Evolutionary conservation across 2,113 vertebrate genomes (phyloP).

Genomic region (human): DNA sequence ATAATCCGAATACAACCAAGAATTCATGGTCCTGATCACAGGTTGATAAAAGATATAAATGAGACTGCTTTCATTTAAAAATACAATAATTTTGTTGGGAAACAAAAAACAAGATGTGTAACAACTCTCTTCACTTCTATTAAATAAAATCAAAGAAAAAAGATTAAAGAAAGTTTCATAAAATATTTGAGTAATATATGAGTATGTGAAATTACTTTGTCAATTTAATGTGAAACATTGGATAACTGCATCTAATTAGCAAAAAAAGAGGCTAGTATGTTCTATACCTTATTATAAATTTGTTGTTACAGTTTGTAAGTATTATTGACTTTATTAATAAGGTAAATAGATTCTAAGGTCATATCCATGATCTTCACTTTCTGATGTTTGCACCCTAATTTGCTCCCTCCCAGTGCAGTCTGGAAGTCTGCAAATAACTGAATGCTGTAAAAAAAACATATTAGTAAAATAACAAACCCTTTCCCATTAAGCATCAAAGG

Average conservation of each 20-base stretch:
- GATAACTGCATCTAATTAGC: neutral
- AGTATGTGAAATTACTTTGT: neutral
- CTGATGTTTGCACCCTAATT: neutral
- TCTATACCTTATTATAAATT: neutral
- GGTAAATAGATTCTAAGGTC: neutral
- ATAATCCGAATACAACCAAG: neutral
- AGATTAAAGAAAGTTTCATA: neutral
- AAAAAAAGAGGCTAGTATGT: neutral
- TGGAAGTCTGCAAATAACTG: neutral
- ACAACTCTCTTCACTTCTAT: neutral
- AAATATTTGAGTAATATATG: neutral
- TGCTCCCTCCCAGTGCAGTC: neutral
- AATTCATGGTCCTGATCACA: neutral
- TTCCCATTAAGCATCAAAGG: neutral
- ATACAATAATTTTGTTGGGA: neutral
- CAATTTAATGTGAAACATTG: neutral
- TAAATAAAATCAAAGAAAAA: neutral
- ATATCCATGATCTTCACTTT: fast-evolving
- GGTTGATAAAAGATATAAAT: neutral
- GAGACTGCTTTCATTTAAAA: constrained; percentile 6
- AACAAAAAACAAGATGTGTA: neutral
- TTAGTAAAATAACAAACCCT: neutral
- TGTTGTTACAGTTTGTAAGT: neutral
- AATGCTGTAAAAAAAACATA: neutral
- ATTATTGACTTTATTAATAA: neutral